Conservation (phyloP, 2,888 invertebrate species). For the Myopa testacea region DNA sequence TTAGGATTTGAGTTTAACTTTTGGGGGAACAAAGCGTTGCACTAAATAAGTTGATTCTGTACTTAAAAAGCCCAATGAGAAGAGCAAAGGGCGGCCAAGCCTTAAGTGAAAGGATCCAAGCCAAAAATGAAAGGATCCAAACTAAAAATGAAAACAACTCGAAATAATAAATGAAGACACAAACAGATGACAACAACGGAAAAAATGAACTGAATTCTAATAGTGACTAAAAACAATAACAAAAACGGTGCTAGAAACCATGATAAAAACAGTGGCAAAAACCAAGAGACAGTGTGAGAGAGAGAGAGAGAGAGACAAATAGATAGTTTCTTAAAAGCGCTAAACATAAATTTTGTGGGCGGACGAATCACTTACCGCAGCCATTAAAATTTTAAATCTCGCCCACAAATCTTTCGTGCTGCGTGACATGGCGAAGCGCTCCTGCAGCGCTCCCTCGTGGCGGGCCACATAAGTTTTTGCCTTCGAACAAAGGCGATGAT, state of each 20-base stretch:
- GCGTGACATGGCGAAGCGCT: slow-evolving; percentile 88
- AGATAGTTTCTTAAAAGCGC: not conserved
- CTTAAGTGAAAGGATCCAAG: too few species aligned
- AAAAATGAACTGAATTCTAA: not conserved
- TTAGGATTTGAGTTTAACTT: too few species aligned
- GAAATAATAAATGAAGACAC: too few species aligned
- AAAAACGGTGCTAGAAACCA: not conserved
- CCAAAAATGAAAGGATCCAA: too few species aligned
- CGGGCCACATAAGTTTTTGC: slow-evolving; percentile 89
- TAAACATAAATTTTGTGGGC: not conserved
- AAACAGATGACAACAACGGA: not conserved
- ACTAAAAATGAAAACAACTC: too few species aligned
- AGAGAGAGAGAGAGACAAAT: not conserved
- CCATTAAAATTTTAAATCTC: slow-evolving; percentile 82
- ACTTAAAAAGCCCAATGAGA: too few species aligned
- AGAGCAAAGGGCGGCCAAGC: too few species aligned
- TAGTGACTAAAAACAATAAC: too few species aligned
- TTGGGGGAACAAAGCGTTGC: too few species aligned
- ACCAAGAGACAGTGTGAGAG: too few species aligned
- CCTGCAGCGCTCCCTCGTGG: slow-evolving; percentile 91
- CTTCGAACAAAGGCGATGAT: slow-evolving; percentile 60
- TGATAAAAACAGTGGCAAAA: not conserved
- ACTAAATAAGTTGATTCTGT: too few species aligned
- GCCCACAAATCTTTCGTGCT: slow-evolving; percentile 88
- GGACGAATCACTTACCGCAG: slow-evolving; percentile 75